These are phyloP conservation scores for Aphaenogaster floridana DNA, from an alignment of 1,140 invertebrate species.

Conservation along the genomic window DNA sequence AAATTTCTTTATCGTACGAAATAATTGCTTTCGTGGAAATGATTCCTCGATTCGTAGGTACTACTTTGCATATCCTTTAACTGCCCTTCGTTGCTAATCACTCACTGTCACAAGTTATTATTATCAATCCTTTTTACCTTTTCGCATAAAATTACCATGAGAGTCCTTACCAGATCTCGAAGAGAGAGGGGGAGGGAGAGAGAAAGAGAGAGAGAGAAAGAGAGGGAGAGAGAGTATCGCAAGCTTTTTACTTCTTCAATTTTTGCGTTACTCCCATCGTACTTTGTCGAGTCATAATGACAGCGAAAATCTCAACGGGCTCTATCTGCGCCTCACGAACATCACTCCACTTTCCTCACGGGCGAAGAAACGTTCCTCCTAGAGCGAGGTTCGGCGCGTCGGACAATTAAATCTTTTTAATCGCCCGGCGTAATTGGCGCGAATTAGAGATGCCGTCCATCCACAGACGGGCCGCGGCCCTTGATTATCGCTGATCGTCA, in stretches of 20 bases:
- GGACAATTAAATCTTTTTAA: constrained; percentile 86
- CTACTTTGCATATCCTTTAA: constrained; percentile 30
- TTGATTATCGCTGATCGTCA: constrained; percentile 79
- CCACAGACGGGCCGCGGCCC: constrained; percentile 67
- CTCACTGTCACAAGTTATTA: constrained; percentile 3
- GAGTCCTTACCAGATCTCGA: neutral
- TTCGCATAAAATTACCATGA: constrained; percentile 5
- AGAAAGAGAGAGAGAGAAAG: neutral
- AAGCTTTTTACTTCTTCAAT: neutral
- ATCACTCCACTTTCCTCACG: constrained; percentile 35
- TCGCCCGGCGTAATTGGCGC: constrained; percentile 82
- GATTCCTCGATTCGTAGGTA: neutral
- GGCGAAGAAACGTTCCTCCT: constrained; percentile 30
- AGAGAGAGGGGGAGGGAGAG: neutral
- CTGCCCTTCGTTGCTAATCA: constrained; percentile 10
- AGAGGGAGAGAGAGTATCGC: neutral
- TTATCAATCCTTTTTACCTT: constrained; percentile 31
- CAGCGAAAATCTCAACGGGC: constrained; percentile 22
- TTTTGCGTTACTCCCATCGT: constrained; percentile 9
- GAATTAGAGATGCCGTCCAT: constrained; percentile 82
- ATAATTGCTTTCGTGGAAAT: constrained; percentile 49
- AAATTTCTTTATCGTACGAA: constrained; percentile 18
- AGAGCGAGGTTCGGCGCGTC: constrained; percentile 68
- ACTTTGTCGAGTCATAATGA: constrained; percentile 46
- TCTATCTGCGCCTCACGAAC: neutral